Evolutionary conservation across 2,797 vertebrate species (phyloP).

Genomic region (Cheirogaleus major): DNA sequence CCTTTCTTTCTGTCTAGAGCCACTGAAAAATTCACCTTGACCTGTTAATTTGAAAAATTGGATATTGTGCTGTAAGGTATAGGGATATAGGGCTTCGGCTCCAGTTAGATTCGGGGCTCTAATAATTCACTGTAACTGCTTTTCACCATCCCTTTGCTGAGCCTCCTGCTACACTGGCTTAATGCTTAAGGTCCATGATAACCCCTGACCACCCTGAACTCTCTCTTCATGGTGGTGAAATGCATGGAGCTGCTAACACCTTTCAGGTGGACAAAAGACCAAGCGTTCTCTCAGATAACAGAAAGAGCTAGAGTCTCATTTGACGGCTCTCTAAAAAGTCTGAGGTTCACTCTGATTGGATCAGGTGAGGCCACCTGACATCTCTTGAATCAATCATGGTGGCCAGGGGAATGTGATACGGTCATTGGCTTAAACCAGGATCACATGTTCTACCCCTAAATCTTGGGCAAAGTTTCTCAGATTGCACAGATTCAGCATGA

Average conservation of each 20-base stretch:
- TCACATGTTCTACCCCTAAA: background rate
- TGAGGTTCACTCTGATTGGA: background rate
- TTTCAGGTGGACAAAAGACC: conserved; percentile 9
- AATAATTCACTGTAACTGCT: background rate
- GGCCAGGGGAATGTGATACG: background rate
- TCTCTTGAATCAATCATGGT: background rate
- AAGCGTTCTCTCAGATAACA: background rate
- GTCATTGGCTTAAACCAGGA: background rate
- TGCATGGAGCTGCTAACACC: background rate
- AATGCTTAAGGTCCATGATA: background rate
- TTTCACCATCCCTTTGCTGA: background rate
- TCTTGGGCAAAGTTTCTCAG: background rate
- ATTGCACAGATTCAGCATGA: background rate
- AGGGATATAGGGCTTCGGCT: background rate
- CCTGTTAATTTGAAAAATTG: background rate
- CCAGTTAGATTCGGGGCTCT: background rate
- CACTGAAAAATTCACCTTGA: conserved; percentile 1
- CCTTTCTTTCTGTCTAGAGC: background rate
- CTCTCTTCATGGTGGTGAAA: background rate
- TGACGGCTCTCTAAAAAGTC: background rate
- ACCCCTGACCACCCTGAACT: background rate
- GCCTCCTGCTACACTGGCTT: background rate
- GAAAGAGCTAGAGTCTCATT: background rate
- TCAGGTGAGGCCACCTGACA: background rate
- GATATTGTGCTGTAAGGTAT: background rate